These are phyloP conservation scores for Sylvia atricapilla DNA, from an alignment of 2,113 vertebrate genomes.

Conservation along the genomic window DNA sequence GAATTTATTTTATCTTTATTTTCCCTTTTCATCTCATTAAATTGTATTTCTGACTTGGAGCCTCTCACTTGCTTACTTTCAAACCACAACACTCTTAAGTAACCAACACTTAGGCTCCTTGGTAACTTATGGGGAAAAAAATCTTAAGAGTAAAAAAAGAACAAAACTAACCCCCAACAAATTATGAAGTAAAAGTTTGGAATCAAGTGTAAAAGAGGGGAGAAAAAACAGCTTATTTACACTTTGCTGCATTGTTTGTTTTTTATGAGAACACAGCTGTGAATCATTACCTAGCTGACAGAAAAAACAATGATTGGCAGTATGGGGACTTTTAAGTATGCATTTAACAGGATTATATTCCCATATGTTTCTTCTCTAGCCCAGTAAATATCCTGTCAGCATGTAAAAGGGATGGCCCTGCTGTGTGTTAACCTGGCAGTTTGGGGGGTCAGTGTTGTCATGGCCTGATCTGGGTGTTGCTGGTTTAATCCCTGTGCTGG, in stretches of 20 bases:
- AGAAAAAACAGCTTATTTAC: not conserved
- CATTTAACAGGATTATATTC: not conserved
- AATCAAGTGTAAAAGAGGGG: not conserved
- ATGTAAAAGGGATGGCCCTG: rapidly evolving
- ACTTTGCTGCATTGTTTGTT: not conserved
- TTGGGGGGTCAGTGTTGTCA: rapidly evolving
- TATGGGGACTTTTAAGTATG: not conserved
- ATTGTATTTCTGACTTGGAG: too few species aligned
- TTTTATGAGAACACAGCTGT: not conserved
- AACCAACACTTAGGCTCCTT: too few species aligned
- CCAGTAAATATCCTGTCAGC: not conserved
- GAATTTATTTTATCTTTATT: too few species aligned
- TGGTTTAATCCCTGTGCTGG: not conserved
- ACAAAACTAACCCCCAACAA: too few species aligned
- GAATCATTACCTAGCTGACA: not conserved
- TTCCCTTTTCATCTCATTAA: too few species aligned
- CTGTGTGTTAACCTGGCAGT: not conserved
- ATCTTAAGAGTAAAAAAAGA: too few species aligned
- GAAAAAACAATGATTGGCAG: not conserved
- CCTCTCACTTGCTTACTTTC: too few species aligned
- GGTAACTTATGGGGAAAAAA: too few species aligned
- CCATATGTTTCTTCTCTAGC: not conserved
- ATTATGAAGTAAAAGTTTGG: not conserved
- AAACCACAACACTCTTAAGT: too few species aligned
- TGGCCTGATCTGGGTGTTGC: rapidly evolving